phyloP scores from a whole-genome alignment of 2,113 vertebrate genomes.

The Aphelocoma coerulescens region DNA sequence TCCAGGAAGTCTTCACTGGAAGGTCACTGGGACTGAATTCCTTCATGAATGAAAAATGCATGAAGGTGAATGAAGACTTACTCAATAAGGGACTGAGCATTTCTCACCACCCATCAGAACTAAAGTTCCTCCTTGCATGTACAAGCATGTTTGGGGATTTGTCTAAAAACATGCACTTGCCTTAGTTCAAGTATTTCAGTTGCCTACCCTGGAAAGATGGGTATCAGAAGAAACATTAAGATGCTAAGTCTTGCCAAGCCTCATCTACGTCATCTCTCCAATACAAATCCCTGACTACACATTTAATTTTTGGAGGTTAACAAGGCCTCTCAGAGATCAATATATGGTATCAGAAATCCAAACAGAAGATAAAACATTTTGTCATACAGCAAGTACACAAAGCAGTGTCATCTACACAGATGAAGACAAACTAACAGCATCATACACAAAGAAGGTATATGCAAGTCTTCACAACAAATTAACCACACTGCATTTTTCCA shows the following conservation, averaged over 20 bases:
- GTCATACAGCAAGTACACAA: neutral
- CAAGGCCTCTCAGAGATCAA: neutral
- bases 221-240: neutral
- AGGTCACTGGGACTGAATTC: neutral
- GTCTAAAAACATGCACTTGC: neutral
- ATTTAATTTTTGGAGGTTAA: neutral
- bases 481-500: neutral
- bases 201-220: neutral
- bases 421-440: neutral
- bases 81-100: neutral
- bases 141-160: fast-evolving
- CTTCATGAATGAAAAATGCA: fast-evolving
- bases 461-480: neutral
- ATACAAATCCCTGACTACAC: neutral
- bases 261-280: neutral
- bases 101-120: neutral
- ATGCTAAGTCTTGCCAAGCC: neutral
- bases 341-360: neutral
- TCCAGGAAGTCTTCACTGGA: neutral
- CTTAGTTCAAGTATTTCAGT: neutral
- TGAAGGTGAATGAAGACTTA: neutral
- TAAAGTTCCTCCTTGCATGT: fast-evolving
- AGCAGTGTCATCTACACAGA: neutral
- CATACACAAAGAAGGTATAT: neutral
- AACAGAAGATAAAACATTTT: neutral